These are phyloP conservation scores for Tetrapedia diversipes DNA, from an alignment of 2,888 invertebrate species.

Conservation along the genomic window DNA sequence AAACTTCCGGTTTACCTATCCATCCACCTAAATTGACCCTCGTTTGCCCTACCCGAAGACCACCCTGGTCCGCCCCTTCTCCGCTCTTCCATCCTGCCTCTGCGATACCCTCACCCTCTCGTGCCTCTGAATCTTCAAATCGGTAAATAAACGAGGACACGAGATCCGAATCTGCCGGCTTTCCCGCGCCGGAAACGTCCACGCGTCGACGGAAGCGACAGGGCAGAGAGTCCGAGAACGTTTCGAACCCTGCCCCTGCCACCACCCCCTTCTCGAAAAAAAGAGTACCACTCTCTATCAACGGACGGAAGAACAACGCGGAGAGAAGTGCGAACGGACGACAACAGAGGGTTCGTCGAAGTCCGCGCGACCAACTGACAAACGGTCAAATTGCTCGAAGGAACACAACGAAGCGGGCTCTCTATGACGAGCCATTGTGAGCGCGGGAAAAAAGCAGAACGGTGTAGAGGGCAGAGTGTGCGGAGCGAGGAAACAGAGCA, in stretches of 20 bases:
- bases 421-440: slow-evolving; percentile 47
- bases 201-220: neutral
- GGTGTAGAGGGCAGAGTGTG: neutral
- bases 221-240: neutral
- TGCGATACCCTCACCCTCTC: neutral
- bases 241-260: neutral
- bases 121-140: neutral
- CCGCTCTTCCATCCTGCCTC: neutral
- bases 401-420: slow-evolving; percentile 47
- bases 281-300: neutral
- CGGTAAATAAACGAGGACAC: slow-evolving; percentile 36
- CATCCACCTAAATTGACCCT: neutral
- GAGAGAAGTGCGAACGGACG: slow-evolving; percentile 12
- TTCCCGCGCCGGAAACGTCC: slow-evolving; percentile 18
- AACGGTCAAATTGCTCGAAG: slow-evolving; percentile 54
- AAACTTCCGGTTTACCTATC: neutral
- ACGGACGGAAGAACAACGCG: slow-evolving; percentile 3
- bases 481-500: neutral
- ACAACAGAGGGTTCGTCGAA: too few species aligned
- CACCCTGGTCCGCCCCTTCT: neutral
- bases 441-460: slow-evolving; percentile 9
- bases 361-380: slow-evolving; percentile 35
- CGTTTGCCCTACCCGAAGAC: neutral
- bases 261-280: too few species aligned
- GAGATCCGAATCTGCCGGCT: slow-evolving; percentile 16